Conservation (phyloP, 2,888 invertebrate species). For the Luperina nickerlii region DNA sequence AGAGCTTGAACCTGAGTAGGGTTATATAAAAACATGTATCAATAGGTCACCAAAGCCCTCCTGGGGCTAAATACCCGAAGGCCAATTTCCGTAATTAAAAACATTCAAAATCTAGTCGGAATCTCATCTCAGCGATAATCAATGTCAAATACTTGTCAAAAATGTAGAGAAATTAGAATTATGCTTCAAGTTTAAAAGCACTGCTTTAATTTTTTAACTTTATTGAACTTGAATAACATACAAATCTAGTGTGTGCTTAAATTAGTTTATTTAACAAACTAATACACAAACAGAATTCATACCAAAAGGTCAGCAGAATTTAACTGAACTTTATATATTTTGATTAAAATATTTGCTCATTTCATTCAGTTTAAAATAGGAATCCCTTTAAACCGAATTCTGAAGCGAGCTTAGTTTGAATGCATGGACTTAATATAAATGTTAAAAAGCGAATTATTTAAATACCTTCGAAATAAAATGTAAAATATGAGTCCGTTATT, state of each 20-base stretch:
- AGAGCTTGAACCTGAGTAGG: background rate
- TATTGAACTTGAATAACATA: conserved; percentile 1
- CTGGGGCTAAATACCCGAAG: too few relatives aligned
- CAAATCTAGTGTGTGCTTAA: conserved; percentile 9
- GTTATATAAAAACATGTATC: background rate
- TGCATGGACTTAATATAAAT: conserved; percentile 27
- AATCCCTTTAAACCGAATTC: conserved; percentile 42
- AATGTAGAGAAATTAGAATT: background rate
- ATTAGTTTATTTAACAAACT: conserved; percentile 32
- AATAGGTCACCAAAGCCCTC: background rate
- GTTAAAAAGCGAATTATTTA: conserved; percentile 22
- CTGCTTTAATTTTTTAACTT: background rate
- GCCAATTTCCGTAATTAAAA: too few relatives aligned
- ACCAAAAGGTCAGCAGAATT: conserved; percentile 42
- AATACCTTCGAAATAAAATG: conserved; percentile 9
- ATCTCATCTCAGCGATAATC: too few relatives aligned
- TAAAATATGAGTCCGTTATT: background rate
- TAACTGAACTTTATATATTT: conserved; percentile 30
- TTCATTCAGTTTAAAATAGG: conserved; percentile 48
- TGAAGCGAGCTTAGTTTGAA: conserved; percentile 30
- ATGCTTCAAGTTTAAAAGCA: background rate
- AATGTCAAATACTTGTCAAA: too few relatives aligned
- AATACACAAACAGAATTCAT: conserved; percentile 12
- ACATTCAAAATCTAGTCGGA: too few relatives aligned
- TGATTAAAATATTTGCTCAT: conserved; percentile 52